Evolutionary conservation across 2,888 invertebrate genomes (phyloP).

Genomic region (Nineta flava): DNA sequence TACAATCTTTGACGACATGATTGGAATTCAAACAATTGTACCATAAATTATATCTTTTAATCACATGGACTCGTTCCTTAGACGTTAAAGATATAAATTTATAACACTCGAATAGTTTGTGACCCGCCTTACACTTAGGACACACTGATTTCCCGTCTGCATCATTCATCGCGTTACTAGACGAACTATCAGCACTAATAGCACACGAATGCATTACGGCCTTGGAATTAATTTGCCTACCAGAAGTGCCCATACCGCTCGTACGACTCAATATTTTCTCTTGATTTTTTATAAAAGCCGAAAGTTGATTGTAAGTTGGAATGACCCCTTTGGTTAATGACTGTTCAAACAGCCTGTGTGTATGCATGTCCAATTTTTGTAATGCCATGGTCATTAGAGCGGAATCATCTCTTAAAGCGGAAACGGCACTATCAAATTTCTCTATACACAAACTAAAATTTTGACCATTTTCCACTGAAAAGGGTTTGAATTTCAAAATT

Average conservation of each 20-base stretch:
- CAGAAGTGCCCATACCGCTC: too few relatives aligned
- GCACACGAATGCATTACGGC: not conserved
- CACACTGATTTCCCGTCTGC: not conserved
- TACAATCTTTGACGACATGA: not conserved
- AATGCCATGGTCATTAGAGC: not conserved
- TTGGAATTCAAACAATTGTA: not conserved
- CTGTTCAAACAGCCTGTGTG: not conserved
- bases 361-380: not conserved
- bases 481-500: too few relatives aligned
- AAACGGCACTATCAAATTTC: too few relatives aligned
- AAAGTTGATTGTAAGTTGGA: not conserved
- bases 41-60: not conserved
- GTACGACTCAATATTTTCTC: not conserved
- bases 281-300: not conserved
- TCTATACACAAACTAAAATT: too few relatives aligned
- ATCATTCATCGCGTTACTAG: not conserved
- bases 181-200: not conserved
- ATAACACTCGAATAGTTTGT: not conserved
- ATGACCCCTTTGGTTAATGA: not conserved
- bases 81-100: too few relatives aligned
- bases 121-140: not conserved
- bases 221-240: not conserved
- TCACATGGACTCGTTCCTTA: not conserved
- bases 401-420: not conserved
- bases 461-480: too few relatives aligned